Base-by-base conservation (phyloP, 2,797 vertebrate species). In the Lithobates pipiens region DNA sequence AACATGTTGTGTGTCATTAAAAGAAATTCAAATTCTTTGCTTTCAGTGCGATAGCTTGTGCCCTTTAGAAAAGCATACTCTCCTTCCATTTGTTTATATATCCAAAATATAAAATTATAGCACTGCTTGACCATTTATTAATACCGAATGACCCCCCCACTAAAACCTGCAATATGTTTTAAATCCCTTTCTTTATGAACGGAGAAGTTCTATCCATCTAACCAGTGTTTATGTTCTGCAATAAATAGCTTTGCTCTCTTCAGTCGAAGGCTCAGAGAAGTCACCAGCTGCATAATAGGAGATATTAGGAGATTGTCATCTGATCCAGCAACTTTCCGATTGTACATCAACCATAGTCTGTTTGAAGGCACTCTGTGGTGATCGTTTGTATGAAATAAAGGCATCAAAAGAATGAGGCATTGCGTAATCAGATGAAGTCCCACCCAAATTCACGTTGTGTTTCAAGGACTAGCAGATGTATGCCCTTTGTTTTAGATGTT, bases 211-310 rank as follows among this genome's bases (percentile, higher is more conserved):
- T 32, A 80, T 57, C 70, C n/a, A 25, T 81, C 21, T 36, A 21
- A 71, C 57, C 34, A 39, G 46, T 57, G 79, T 81, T 81, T 72
- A 80, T 15, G 18, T 68, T 50, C 69, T 61, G 44, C 27, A 39
- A 73, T 72, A n/a, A 72, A 72, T 73, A 23, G 57, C 23, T 42
- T 73, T 44, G 5, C 23, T 73, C 21, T 44, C 18, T 25, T 29
- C 39, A 68, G 67, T 25, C 2, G 70, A n/a, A 70, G 6, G 25
- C 54, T 27, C 57, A 63, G 3, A 10, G 57, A 63, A 63, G 21
- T n/a, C 7, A 63, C 57, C 6, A 1, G 7, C 57, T 23, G 57
- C 23, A n/a, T 63, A 63, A 63, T 63, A 65, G 61, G 23, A 65
- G n/a, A 23, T 25, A 63, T 25, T 50, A 15, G n/a, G n/a, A 50